Conservation (phyloP, 2,113 vertebrate species). For the Australoheros scitulus region DNA sequence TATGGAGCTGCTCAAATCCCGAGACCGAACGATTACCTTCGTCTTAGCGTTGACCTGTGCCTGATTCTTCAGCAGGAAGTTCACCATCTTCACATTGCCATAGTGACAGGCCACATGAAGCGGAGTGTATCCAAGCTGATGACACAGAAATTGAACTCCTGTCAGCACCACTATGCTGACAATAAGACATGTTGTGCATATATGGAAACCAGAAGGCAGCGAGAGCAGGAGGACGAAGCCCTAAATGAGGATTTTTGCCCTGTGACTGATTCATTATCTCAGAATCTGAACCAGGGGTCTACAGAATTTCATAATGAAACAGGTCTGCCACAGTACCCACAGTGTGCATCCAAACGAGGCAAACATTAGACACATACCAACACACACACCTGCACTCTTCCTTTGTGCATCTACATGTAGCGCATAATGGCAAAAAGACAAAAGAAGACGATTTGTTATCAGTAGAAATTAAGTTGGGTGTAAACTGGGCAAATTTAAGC, state of each 20-base stretch:
- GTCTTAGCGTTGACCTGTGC: conserved; percentile 96
- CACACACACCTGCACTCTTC: no score
- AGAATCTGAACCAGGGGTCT: background rate
- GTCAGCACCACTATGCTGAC: background rate
- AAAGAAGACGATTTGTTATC: no score
- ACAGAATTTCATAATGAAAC: background rate
- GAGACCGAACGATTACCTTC: conserved; percentile 81
- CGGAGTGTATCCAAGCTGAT: conserved; percentile 94
- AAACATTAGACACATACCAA: no score
- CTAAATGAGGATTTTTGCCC: fast-evolving
- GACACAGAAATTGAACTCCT: conserved; percentile 20
- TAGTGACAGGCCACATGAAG: conserved; percentile 98
- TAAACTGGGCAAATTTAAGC: background rate
- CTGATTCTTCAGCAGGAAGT: conserved; percentile 94
- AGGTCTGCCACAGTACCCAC: background rate
- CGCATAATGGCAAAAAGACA: no score
- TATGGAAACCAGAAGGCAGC: background rate
- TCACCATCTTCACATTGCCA: conserved; percentile 96
- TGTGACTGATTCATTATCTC: background rate
- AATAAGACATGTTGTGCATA: background rate
- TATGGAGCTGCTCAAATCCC: no score
- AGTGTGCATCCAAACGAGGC: no score
- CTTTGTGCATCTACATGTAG: no score
- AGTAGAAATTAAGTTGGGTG: background rate
- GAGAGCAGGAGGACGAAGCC: background rate